Evolutionary conservation across 2,888 invertebrate genomes (phyloP), one percentile per base, ranked within the genome.

Genomic region (Eudasyphora cyanicolor): DNA sequence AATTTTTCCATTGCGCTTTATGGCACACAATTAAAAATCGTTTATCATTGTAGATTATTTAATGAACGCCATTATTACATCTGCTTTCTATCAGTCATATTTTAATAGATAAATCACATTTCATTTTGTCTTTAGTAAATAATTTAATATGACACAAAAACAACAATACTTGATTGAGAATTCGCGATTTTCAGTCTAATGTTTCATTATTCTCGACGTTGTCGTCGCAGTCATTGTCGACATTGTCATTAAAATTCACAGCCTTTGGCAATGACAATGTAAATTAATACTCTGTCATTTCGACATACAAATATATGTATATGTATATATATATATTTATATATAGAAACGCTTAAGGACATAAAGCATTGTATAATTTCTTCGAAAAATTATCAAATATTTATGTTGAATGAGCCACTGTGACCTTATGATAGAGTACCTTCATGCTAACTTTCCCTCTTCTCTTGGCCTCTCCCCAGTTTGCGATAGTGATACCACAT

Each of bases 231-330:
- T 49, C 49, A 19, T 19, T 17, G 19, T 49, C 21, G 21, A 7
- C 21, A 57, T 57, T 57, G 57, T 27, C 57, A 3, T 17, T 27
- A 27, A 60, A 19, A 6, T 60, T 60, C 27, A 7, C 17, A 14
- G 60, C 60, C 29, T n/a, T n/a, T n/a, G 60, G 60, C 60, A 17
- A 7, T 60, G 60, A 29, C 29, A 60, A 29, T 32, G 60, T 29
- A 60, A 60, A 60, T 60, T 60, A 60, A 60, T 60, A 60, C 32
- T 60, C 60, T 60, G 60, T n/a, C 60, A 60, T 49, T 49, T 49
- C 49, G 49, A n/a, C n/a, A n/a, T n/a, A n/a, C n/a, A n/a, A n/a
- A n/a, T n/a, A n/a, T n/a, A n/a, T n/a, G 32, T 6, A 32, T 32
- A 8, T 32, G 32, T 32, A 32, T 8, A 32, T 32, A 32, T 32